Percentiles rank a stretch among this genome's conserved stretches.
These are phyloP conservation scores for Drosophila navojoa DNA, from an alignment of 1,140 invertebrate species.

Conservation along the genomic window DNA sequence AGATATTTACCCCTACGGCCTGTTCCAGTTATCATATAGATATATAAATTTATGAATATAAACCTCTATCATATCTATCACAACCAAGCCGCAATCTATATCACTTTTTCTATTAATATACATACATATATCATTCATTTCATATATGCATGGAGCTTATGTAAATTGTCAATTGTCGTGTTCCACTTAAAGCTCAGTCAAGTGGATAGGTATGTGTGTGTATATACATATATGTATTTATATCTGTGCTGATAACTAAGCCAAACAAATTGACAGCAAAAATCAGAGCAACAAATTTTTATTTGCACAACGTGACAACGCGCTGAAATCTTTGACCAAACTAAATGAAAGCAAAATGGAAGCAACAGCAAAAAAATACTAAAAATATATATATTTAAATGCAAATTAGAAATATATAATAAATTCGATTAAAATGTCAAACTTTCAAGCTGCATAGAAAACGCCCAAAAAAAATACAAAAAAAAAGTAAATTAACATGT, in stretches of 20 bases:
- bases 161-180: slow-evolving; percentile 71
- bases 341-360: background rate
- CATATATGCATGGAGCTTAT: slow-evolving; percentile 27
- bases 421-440: background rate
- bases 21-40: too few relatives aligned
- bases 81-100: too few relatives aligned
- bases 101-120: background rate
- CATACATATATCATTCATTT: background rate
- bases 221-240: background rate
- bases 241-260: slow-evolving; percentile 56
- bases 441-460: background rate
- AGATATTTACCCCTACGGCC: too few relatives aligned
- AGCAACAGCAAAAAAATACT: background rate
- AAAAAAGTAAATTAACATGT: background rate
- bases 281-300: slow-evolving; percentile 52
- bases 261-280: slow-evolving; percentile 51
- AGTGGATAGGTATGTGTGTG: slow-evolving; percentile 16
- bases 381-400: background rate
- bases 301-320: slow-evolving; percentile 51
- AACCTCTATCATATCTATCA: too few relatives aligned
- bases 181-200: slow-evolving; percentile 58
- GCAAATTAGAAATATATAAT: background rate
- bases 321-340: slow-evolving; percentile 43
- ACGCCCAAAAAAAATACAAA: background rate
- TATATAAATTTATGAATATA: too few relatives aligned